These are phyloP conservation scores for Ploceus nigricollis DNA, from an alignment of 2,113 vertebrate genomes.

Conservation along the genomic window DNA sequence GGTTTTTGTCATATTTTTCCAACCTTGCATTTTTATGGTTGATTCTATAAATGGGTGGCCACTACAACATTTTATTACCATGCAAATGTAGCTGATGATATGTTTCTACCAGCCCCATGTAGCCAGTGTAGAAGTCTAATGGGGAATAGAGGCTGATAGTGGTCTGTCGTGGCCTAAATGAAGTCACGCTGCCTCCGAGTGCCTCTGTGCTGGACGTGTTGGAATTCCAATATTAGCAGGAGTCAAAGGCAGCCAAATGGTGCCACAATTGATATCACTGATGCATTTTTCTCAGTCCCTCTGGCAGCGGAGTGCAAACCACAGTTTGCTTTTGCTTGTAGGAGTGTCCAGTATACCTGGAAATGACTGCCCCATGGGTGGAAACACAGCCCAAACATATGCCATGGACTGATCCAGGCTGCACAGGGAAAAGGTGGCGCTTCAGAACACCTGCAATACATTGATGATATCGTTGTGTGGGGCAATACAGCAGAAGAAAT, in stretches of 20 bases:
- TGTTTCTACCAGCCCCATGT: neutral
- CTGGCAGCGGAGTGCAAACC: too few species aligned
- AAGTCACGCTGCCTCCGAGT: neutral
- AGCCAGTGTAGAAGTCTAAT: neutral
- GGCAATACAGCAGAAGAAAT: neutral
- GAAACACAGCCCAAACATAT: neutral
- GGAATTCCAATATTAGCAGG: neutral
- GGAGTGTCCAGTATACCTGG: neutral
- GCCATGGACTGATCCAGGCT: neutral
- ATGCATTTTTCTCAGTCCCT: too few species aligned
- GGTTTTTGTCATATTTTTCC: neutral
- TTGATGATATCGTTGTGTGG: fast-evolving
- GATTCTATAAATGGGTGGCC: neutral
- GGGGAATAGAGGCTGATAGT: neutral
- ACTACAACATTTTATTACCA: neutral
- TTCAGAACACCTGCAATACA: neutral
- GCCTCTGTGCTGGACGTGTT: fast-evolving
- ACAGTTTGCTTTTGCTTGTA: neutral
- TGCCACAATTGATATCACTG: neutral
- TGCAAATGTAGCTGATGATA: neutral
- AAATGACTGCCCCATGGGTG: neutral
- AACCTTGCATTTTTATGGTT: neutral
- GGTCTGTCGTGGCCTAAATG: neutral
- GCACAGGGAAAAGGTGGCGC: neutral
- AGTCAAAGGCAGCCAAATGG: neutral